Evolutionary conservation across 2,888 invertebrate genomes (phyloP), one percentile per base, ranked within the genome.

Genomic region (Erynnis tages): DNA sequence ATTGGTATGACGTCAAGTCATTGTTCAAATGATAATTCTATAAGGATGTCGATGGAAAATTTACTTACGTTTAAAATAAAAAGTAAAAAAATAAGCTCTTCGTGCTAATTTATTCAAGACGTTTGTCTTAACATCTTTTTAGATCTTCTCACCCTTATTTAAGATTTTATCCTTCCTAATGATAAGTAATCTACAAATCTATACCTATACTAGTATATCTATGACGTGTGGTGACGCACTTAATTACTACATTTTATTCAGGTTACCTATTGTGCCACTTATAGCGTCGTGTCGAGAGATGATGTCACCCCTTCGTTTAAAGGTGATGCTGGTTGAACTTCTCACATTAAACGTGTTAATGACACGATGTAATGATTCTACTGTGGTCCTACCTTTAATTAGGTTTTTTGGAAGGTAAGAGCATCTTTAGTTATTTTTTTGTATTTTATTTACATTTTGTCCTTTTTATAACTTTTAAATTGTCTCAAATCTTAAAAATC

Each of bases 281-380:
- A 48, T 30, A 48, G 38, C 29, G 21, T 14, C 16, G 30, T 21
- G 43, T 30, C 30, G 30, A 21, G 30, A 14, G 27, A 21, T 48
- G 34, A 48, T 40, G 48, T 48, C 48, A 48, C 10, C 14, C 30
- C 2, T 17, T 27, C 11, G 30, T 40, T 48, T 38, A 48, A 40
- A 48, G 48, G 38, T 48, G 48, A 48, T 29, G 48, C 7, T 40
- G 19, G n/a, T 48, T 48, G 38, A 40, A 37, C 38, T 32, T 19
- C 11, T 30, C 27, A 11, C 37, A 23, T 34, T 30, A n/a, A 29
- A 48, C 10, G 6, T 16, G 16, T 16, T 4, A 16, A 34, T 16
- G 14, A 16, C 14, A 34, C 34, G 34, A n/a, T n/a, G n/a, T n/a
- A n/a, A n/a, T 16, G 4, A 4, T 8, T 34, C 34, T 7, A 16